Base-by-base conservation (phyloP, 2,888 invertebrate genomes). In the Blastobasis adustella region DNA sequence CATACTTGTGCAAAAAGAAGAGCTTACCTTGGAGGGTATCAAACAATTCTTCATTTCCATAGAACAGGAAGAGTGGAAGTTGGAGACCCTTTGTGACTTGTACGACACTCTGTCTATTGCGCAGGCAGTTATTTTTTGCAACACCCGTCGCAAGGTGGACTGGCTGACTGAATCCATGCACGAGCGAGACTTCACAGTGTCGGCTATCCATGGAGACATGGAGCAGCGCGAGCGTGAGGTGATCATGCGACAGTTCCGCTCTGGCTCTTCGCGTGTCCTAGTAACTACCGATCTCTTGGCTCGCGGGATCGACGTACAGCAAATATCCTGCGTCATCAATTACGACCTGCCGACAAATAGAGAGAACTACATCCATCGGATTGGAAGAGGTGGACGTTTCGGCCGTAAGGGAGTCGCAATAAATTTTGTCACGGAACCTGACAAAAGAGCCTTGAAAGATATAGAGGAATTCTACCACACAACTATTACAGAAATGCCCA, bases 291-390 rank as follows among this genome's bases (percentile, higher is more conserved):
- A 99, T 90, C 90, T 99, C 81, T 90, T 99, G 73, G 99, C 99
- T 62, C 95, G 99, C 81, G 99, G 99, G 80, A 99, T 99, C 78
- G 99, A 99, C 86, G 99, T 99, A 50, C 99, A 99, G 85, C 99
- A 99, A 90, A 98, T 99, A 41, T 99, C 99, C 36, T 92, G 99
- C 81, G 99, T 99, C 86, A 99, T 99, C 85, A 99, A 99, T 90
- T 99, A 98, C 89, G 99, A 99, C 91, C 92, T 99, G 90, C 99
- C 99, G 64, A 97, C 97, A 61, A 99, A 99, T 90, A 94, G 99
- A 68, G 99, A 99, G 89, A 99, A 98, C 89, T 99, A 99, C 89
- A 99, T 99, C 90, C 99, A 99, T 91, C 96, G 99, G 98, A 99
- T 99, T 90, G 99, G 99, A 82, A 95, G 99, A 88, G 98, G 98